Conservation (phyloP, 1,140 invertebrate genomes). For the Heliconius nattereri region DNA sequence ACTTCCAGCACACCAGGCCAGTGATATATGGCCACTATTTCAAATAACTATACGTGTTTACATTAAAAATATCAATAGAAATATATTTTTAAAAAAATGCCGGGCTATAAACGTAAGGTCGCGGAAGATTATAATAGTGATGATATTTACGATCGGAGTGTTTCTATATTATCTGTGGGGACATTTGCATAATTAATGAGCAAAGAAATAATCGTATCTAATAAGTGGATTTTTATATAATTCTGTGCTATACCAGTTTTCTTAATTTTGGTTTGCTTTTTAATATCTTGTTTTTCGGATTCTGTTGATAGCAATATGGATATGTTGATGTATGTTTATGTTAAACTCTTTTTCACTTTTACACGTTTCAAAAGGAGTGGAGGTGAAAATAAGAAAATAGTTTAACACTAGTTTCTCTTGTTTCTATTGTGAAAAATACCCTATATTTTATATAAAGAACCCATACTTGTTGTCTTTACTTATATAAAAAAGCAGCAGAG, state of each 20-base stretch:
- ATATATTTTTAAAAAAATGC: conserved; percentile 1
- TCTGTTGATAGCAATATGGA: background rate
- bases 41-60: background rate
- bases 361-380: too few relatives aligned
- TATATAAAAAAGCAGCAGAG: too few relatives aligned
- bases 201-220: conserved; percentile 36
- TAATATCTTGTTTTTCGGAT: background rate
- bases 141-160: conserved; percentile 41
- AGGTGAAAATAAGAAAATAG: background rate
- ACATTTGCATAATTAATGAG: conserved; percentile 48
- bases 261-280: background rate
- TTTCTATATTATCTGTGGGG: conserved; percentile 35
- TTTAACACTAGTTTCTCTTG: background rate
- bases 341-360: too few relatives aligned
- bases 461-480: too few relatives aligned
- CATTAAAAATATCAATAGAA: background rate
- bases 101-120: conserved; percentile 22
- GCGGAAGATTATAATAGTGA: conserved; percentile 33
- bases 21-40: background rate
- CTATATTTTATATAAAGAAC: too few relatives aligned
- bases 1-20: background rate
- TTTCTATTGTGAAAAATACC: too few relatives aligned
- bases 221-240: background rate
- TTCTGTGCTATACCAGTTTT: background rate
- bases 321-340: background rate